A percentile compares a stretch with the other conserved stretches of the same genome.
Conservation (phyloP, 2,113 vertebrate genomes). For the Erpornis zantholeuca region DNA sequence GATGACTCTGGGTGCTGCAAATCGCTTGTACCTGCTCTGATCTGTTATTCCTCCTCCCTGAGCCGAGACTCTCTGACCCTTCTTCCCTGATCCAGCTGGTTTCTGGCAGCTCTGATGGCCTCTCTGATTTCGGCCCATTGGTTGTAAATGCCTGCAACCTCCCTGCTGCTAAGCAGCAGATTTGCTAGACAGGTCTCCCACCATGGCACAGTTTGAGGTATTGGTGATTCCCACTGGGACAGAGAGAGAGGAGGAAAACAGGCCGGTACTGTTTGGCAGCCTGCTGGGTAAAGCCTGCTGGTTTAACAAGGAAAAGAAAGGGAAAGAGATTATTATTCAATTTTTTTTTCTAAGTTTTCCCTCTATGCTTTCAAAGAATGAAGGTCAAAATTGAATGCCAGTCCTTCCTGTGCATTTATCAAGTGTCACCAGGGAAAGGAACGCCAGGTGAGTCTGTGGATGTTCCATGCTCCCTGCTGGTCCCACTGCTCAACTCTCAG, state of each 20-base stretch:
- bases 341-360: not conserved
- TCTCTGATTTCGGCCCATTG: not conserved
- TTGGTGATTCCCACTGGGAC: not conserved
- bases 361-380: not conserved
- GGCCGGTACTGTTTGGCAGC: not conserved
- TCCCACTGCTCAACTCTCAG: not conserved
- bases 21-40: not conserved
- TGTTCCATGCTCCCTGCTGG: not conserved
- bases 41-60: not conserved
- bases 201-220: not conserved
- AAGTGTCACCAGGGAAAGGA: not conserved
- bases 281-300: not conserved
- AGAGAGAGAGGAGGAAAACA: not conserved
- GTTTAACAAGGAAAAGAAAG: not conserved
- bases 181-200: not conserved
- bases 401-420: not conserved
- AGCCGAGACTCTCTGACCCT: not conserved
- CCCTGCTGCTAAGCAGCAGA: not conserved
- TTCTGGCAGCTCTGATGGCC: not conserved
- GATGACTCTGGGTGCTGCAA: not conserved
- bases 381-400: not conserved
- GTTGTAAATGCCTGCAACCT: not conserved
- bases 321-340: not conserved
- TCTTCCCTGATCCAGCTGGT: fast-evolving
- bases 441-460: not conserved